Evolutionary conservation across 2,888 invertebrate genomes (phyloP).

Genomic region (Lasioglossum pauxillum): DNA sequence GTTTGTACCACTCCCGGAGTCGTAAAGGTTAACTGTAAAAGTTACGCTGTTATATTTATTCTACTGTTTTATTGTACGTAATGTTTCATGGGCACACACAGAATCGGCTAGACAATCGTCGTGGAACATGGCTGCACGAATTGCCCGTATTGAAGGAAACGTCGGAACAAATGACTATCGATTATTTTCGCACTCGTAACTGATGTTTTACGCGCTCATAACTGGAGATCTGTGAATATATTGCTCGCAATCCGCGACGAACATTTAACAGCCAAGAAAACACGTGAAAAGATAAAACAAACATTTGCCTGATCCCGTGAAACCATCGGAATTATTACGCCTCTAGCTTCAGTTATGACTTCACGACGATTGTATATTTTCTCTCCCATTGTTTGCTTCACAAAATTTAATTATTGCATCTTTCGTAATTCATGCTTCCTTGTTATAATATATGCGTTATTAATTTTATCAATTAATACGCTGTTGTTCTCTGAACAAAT

Average conservation of each 20-base stretch:
- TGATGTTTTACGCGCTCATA: slow-evolving; percentile 10
- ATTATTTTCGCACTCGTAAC: slow-evolving; percentile 1
- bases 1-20: not conserved
- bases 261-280: not conserved
- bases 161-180: slow-evolving; percentile 15
- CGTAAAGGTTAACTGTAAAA: slow-evolving; percentile 30
- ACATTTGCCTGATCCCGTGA: not conserved
- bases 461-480: not conserved
- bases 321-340: not conserved
- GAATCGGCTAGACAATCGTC: slow-evolving; percentile 1
- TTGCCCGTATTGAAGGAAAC: not conserved
- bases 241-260: not conserved
- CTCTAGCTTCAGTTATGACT: not conserved
- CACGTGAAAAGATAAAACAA: not conserved
- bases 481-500: not conserved
- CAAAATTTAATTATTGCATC: not conserved
- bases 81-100: not conserved
- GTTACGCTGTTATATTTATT: slow-evolving; percentile 26
- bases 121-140: slow-evolving; percentile 20
- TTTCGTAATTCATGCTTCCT: not conserved
- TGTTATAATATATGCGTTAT: not conserved
- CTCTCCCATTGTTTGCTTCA: not conserved
- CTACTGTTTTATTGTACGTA: slow-evolving; percentile 21
- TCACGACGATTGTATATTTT: not conserved
- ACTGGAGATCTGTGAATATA: slow-evolving; percentile 1